Evolutionary conservation across 2,113 vertebrate genomes (phyloP).

Genomic region (Puma concolor): DNA sequence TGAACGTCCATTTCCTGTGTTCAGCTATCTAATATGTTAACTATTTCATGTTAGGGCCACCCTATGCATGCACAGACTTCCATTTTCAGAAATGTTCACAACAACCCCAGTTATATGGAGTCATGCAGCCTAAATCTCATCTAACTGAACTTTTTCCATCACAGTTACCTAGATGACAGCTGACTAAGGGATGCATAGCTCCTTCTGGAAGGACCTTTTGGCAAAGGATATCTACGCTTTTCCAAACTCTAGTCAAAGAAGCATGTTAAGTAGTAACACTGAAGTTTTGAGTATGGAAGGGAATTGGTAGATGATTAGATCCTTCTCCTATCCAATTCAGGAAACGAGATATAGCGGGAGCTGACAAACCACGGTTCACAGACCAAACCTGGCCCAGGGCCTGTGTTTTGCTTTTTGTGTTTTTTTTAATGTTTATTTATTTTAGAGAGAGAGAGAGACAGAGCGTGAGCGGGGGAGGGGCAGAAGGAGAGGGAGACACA

Average conservation of each 20-base stretch:
- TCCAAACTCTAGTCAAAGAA: not conserved
- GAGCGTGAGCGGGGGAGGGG: too few relatives aligned
- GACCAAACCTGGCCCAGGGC: not conserved
- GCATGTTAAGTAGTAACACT: not conserved
- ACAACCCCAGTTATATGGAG: not conserved
- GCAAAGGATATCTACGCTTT: not conserved
- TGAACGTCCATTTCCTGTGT: not conserved
- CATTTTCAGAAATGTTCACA: not conserved
- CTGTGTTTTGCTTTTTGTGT: not conserved
- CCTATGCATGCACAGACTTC: not conserved
- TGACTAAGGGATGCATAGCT: not conserved
- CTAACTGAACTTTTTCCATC: not conserved
- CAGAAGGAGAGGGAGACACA: too few relatives aligned
- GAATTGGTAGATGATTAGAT: not conserved
- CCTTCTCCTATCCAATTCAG: not conserved
- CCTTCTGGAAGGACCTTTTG: not conserved
- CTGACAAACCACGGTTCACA: not conserved
- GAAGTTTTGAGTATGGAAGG: not conserved
- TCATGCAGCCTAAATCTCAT: not conserved
- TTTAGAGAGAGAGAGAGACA: too few relatives aligned
- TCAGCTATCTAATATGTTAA: slow-evolving; percentile 44
- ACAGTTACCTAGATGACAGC: not conserved
- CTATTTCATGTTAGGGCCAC: slow-evolving; percentile 38
- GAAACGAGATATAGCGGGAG: not conserved
- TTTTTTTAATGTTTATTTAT: too few relatives aligned